Conservation (phyloP, 2,888 invertebrate species). For the Epistrophella euchroma region DNA sequence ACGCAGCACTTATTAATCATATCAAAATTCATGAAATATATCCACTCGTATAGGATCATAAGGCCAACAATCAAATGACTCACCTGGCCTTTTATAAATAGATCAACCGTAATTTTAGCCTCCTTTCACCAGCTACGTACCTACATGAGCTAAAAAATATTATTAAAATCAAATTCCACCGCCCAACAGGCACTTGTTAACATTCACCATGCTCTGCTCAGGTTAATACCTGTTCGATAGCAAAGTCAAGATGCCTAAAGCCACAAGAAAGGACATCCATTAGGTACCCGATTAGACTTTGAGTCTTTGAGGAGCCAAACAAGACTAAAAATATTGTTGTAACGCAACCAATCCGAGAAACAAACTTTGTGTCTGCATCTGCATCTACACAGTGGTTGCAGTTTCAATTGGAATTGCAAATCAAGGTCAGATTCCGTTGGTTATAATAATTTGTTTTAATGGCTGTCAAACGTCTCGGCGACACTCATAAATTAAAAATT, state of each 20-base stretch:
- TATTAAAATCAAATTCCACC: constrained; percentile 41
- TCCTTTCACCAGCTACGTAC: constrained; percentile 54
- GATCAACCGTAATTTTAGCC: constrained; percentile 43
- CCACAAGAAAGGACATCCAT: constrained; percentile 73
- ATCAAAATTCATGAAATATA: background rate
- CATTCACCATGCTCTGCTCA: constrained; percentile 51
- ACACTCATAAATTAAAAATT: constrained; percentile 68
- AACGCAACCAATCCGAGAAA: constrained; percentile 41
- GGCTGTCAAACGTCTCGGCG: constrained; percentile 70
- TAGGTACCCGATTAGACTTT: constrained; percentile 51
- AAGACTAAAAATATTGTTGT: background rate
- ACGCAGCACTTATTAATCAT: background rate
- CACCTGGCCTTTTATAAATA: constrained; percentile 23
- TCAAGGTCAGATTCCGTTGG: constrained; percentile 74
- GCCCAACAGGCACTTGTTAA: constrained; percentile 60
- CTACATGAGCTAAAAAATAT: constrained; percentile 1
- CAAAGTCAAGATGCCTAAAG: constrained; percentile 64
- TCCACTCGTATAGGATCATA: background rate
- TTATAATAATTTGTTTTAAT: constrained; percentile 74
- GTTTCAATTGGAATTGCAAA: constrained; percentile 24
- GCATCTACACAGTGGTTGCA: background rate
- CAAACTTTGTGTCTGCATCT: background rate
- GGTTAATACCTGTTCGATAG: constrained; percentile 65
- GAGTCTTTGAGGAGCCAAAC: constrained; percentile 1
- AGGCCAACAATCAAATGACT: constrained; percentile 1